A percentile compares a stretch with the other conserved stretches of the same genome.
phyloP scores from a whole-genome alignment of 2,888 invertebrate genomes.

The Incurvaria masculella region DNA sequence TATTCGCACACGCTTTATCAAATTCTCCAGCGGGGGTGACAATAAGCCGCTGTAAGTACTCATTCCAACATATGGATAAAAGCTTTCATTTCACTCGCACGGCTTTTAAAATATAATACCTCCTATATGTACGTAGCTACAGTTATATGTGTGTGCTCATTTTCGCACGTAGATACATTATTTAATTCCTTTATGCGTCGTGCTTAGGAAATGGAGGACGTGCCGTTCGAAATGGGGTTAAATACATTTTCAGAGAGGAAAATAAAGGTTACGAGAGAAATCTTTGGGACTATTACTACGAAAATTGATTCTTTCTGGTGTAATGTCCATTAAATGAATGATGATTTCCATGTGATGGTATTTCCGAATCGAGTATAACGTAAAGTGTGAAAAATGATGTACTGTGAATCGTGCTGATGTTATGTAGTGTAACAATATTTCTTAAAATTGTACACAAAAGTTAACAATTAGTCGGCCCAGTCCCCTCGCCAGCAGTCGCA shows the following conservation, averaged over 20 bases:
- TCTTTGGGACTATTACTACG: too few relatives aligned
- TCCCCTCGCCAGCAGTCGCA: too few relatives aligned
- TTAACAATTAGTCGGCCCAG: too few relatives aligned
- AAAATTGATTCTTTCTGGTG: too few relatives aligned
- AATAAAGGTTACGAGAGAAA: background rate
- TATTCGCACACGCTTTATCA: slow-evolving; percentile 59
- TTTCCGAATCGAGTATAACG: too few relatives aligned
- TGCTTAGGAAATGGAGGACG: background rate
- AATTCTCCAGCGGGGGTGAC: slow-evolving; percentile 58
- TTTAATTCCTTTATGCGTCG: background rate
- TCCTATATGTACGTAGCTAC: background rate
- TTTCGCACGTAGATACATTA: background rate
- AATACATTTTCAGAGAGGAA: background rate
- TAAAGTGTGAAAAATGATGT: too few relatives aligned
- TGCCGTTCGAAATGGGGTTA: background rate
- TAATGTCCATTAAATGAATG: too few relatives aligned
- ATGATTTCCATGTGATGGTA: too few relatives aligned
- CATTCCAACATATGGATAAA: slow-evolving; percentile 56
- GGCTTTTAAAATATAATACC: slow-evolving; percentile 28
- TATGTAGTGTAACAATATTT: too few relatives aligned
- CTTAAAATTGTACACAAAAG: too few relatives aligned
- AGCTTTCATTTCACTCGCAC: slow-evolving; percentile 56
- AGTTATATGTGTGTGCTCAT: background rate
- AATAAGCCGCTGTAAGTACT: slow-evolving; percentile 58
- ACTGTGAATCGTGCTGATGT: too few relatives aligned